Evolutionary conservation across 2,113 vertebrate species (phyloP).

Genomic region (Dipodomys stephensi): DNA sequence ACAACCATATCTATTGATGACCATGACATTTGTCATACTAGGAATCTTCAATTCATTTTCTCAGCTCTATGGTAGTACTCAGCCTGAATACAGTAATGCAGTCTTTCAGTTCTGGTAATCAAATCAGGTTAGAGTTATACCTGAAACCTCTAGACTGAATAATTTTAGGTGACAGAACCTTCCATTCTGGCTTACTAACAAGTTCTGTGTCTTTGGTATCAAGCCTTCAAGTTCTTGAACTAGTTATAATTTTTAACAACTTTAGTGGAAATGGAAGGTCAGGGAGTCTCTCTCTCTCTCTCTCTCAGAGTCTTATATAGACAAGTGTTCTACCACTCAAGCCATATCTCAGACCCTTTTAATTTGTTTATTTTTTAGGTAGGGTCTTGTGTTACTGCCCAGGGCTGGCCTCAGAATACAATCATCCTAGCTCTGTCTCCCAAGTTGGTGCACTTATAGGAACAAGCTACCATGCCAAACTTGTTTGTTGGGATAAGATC

Average conservation of each 20-base stretch:
- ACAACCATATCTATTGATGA: background rate
- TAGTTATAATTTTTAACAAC: background rate
- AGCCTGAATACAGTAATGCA: background rate
- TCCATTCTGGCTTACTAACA: slow-evolving; percentile 19
- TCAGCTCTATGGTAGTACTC: background rate
- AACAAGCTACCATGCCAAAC: too few species aligned
- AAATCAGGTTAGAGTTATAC: slow-evolving; percentile 21
- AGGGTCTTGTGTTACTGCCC: too few species aligned
- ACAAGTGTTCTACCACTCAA: too few species aligned
- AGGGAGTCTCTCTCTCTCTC: background rate
- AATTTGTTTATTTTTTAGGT: too few species aligned
- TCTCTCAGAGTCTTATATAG: too few species aligned
- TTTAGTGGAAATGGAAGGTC: background rate
- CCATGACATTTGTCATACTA: background rate
- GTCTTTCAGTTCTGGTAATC: slow-evolving; percentile 3
- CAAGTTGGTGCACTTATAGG: too few species aligned
- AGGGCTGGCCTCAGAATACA: too few species aligned
- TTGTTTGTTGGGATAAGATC: too few species aligned
- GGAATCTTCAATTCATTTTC: background rate
- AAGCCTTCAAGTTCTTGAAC: background rate
- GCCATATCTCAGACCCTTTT: too few species aligned
- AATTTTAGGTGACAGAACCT: background rate
- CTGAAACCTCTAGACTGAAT: background rate
- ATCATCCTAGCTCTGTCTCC: too few species aligned
- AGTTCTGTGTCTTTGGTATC: background rate